Conservation (phyloP, 2,797 vertebrate genomes). For the Helarctos malayanus region DNA sequence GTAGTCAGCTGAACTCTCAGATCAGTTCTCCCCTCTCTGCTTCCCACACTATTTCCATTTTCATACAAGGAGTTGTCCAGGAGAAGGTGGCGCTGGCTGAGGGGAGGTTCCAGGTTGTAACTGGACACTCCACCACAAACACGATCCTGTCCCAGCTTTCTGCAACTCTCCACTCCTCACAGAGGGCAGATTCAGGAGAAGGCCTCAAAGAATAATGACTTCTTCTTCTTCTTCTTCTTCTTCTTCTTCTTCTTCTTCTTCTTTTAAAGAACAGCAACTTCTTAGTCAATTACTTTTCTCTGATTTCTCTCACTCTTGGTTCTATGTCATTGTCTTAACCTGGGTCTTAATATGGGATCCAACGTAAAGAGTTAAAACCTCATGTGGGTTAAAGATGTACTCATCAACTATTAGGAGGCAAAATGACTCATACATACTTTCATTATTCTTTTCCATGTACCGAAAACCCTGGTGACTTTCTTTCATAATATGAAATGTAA, state of each 20-base stretch:
- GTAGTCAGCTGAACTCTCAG: neutral
- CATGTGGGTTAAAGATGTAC: slow-evolving; percentile 45
- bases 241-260: neutral
- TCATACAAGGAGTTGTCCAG: neutral
- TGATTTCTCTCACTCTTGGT: neutral
- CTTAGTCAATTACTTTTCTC: neutral
- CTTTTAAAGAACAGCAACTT: neutral
- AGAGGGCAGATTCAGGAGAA: neutral
- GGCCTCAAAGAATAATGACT: neutral
- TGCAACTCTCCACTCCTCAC: neutral
- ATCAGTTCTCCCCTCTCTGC: neutral
- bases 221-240: no score
- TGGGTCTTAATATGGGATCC: neutral
- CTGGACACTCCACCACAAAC: neutral
- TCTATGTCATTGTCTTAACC: neutral
- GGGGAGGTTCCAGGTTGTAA: neutral
- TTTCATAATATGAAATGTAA: slow-evolving; percentile 84
- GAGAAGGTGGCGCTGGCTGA: neutral
- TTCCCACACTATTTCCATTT: neutral
- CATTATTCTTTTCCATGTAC: slow-evolving; percentile 58
- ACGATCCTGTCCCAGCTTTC: neutral
- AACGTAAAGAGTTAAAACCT: slow-evolving; percentile 57
- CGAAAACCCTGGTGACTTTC: slow-evolving; percentile 78
- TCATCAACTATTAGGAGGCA: slow-evolving; percentile 45
- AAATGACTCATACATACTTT: slow-evolving; percentile 60